These are phyloP conservation scores for Pammene fasciana DNA, from an alignment of 2,888 invertebrate species.

Conservation along the genomic window DNA sequence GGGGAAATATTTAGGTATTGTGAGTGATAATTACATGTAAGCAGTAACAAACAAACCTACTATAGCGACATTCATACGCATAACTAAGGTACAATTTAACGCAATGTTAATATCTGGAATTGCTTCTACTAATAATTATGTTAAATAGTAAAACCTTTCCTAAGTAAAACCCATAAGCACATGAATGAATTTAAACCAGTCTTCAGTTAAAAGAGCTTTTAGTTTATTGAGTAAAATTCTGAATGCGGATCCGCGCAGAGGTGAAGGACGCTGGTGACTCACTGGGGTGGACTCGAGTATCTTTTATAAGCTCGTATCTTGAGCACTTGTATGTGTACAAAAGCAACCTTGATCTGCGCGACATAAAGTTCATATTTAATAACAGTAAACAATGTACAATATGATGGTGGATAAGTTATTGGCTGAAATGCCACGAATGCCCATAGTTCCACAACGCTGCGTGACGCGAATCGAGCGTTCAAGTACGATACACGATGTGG, in stretches of 20 bases:
- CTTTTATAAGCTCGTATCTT: conserved; percentile 12
- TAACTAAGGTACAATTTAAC: too few relatives aligned
- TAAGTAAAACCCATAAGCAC: conserved; percentile 44
- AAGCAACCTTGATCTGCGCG: neutral
- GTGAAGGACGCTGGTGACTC: conserved; percentile 78
- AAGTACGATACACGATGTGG: conserved; percentile 13
- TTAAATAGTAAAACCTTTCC: neutral
- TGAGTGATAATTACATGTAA: neutral
- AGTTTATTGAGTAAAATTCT: conserved; percentile 61
- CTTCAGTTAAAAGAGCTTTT: conserved; percentile 59
- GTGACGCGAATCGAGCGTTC: conserved; percentile 29
- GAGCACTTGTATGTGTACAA: neutral
- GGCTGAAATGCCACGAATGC: conserved; percentile 60
- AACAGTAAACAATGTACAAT: neutral
- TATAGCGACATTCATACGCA: neutral
- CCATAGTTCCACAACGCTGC: conserved; percentile 33
- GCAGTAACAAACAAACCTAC: too few relatives aligned
- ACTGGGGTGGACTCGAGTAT: conserved; percentile 46
- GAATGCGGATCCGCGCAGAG: conserved; percentile 72
- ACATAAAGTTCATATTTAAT: conserved; percentile 10
- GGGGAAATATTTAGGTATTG: neutral
- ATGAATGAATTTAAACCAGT: conserved; percentile 65
- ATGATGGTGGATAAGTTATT: conserved; percentile 27
- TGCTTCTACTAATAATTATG: too few relatives aligned
- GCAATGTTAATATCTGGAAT: too few relatives aligned